These are phyloP conservation scores for Chelmon rostratus DNA, from an alignment of 2,797 vertebrate species.

Conservation along the genomic window DNA sequence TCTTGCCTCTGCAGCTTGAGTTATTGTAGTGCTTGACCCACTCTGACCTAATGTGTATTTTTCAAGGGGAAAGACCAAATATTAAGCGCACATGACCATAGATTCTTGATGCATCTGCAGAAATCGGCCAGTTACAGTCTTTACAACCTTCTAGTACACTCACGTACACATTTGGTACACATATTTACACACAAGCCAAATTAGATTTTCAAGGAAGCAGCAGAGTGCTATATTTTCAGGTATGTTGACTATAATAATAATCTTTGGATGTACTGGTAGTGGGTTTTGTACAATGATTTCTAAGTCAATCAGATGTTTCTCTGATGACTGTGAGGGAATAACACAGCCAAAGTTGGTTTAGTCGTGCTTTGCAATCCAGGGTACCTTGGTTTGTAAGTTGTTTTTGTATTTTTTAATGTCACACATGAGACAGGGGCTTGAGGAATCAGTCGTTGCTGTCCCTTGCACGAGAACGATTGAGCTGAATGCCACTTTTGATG, in stretches of 20 bases:
- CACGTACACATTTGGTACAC: constrained; percentile 27
- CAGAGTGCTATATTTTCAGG: constrained; percentile 61
- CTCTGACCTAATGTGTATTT: constrained; percentile 62
- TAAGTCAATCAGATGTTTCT: constrained; percentile 42
- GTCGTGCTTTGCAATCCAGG: constrained; percentile 47
- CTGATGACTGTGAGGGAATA: constrained; percentile 43
- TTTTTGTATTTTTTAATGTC: constrained; percentile 61
- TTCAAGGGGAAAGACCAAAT: constrained; percentile 61
- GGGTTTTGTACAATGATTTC: constrained; percentile 65
- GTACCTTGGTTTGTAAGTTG: constrained; percentile 36
- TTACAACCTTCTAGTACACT: constrained; percentile 34
- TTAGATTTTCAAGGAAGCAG: constrained; percentile 39
- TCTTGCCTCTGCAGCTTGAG: constrained; percentile 70
- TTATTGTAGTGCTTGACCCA: constrained; percentile 62
- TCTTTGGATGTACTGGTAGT: constrained; percentile 51
- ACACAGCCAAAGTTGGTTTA: constrained; percentile 55
- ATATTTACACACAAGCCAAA: constrained; percentile 55
- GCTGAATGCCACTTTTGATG: constrained; percentile 50
- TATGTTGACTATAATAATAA: constrained; percentile 65
- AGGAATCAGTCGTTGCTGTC: constrained; percentile 42
- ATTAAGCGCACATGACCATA: constrained; percentile 31
- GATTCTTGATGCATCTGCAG: constrained; percentile 33
- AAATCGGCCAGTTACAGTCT: constrained; percentile 34
- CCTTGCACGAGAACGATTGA: constrained; percentile 24
- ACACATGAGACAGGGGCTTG: constrained; percentile 46